These are phyloP conservation scores for Nibea coibor DNA, from an alignment of 2,113 vertebrate species.

Conservation along the genomic window DNA sequence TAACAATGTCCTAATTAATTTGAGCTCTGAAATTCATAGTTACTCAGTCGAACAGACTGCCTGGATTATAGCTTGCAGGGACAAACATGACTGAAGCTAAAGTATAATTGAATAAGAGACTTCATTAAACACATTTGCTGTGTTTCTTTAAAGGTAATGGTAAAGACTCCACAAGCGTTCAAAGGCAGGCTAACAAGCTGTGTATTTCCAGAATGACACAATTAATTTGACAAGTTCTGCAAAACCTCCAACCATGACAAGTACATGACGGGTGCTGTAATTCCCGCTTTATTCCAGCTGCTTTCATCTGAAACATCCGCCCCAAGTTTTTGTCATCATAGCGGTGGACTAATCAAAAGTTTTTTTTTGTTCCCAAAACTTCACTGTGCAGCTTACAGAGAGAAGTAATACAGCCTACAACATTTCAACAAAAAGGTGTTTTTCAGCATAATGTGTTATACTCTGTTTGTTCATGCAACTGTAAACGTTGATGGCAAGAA, in stretches of 20 bases:
- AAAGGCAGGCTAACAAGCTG: slow-evolving; percentile 45
- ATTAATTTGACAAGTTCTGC: slow-evolving; percentile 23
- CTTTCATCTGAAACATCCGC: background rate
- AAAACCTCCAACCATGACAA: slow-evolving; percentile 33
- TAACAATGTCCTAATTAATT: slow-evolving; percentile 70
- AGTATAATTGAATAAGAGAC: slow-evolving; percentile 69
- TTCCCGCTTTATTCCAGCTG: slow-evolving; percentile 7
- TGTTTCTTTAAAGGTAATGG: slow-evolving; percentile 52
- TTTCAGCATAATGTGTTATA: background rate
- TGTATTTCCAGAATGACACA: slow-evolving; percentile 5
- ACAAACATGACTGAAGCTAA: slow-evolving; percentile 40
- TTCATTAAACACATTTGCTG: slow-evolving; percentile 56
- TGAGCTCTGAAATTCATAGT: slow-evolving; percentile 56
- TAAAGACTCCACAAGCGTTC: slow-evolving; percentile 45
- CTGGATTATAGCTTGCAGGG: slow-evolving; percentile 50
- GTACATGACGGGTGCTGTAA: slow-evolving; percentile 37
- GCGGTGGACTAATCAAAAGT: slow-evolving; percentile 17
- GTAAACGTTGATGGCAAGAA: background rate
- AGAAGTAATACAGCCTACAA: background rate
- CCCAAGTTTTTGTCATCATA: background rate
- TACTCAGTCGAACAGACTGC: slow-evolving; percentile 39
- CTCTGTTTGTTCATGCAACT: background rate
- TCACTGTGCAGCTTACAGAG: background rate
- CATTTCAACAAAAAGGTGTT: slow-evolving; percentile 12
- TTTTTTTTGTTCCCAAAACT: background rate